phyloP scores from a whole-genome alignment of 2,888 invertebrate species.

The Slavum lentiscoides region DNA sequence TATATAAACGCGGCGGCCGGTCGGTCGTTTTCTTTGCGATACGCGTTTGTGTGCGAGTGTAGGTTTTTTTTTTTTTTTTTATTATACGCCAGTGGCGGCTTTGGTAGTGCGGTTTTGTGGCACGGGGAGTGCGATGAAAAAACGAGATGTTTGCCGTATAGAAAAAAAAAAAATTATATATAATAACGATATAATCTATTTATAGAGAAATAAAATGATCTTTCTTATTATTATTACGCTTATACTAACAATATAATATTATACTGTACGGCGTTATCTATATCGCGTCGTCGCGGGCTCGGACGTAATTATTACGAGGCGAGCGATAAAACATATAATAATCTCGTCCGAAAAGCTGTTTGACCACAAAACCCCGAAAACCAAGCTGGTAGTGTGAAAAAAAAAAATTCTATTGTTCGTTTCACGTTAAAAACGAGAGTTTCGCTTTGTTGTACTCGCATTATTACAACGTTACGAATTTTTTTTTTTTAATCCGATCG shows the following conservation, averaged over 20 bases:
- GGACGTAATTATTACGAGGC: conserved; percentile 10
- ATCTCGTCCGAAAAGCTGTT: background rate
- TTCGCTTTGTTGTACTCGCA: background rate
- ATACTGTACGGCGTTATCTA: background rate
- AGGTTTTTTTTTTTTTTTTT: too few relatives aligned
- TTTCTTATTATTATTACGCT: too few relatives aligned
- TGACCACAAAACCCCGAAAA: background rate
- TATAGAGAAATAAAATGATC: too few relatives aligned
- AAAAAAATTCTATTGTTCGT: background rate
- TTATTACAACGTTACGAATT: too few relatives aligned
- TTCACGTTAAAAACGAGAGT: conserved; percentile 6
- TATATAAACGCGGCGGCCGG: conserved; percentile 13
- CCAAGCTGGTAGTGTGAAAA: background rate
- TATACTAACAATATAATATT: too few relatives aligned
- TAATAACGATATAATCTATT: too few relatives aligned
- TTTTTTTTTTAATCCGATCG: too few relatives aligned
- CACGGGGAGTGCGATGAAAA: too few relatives aligned
- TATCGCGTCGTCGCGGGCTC: background rate
- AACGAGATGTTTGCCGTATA: too few relatives aligned
- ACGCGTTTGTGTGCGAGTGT: background rate
- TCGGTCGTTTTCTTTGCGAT: conserved; percentile 12
- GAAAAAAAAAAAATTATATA: too few relatives aligned
- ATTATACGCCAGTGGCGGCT: too few relatives aligned
- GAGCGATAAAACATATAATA: conserved; percentile 8
- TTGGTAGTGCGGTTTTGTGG: too few relatives aligned